Evolutionary conservation across 2,113 vertebrate genomes (phyloP).

Genomic region (Atrichornis clamosus): DNA sequence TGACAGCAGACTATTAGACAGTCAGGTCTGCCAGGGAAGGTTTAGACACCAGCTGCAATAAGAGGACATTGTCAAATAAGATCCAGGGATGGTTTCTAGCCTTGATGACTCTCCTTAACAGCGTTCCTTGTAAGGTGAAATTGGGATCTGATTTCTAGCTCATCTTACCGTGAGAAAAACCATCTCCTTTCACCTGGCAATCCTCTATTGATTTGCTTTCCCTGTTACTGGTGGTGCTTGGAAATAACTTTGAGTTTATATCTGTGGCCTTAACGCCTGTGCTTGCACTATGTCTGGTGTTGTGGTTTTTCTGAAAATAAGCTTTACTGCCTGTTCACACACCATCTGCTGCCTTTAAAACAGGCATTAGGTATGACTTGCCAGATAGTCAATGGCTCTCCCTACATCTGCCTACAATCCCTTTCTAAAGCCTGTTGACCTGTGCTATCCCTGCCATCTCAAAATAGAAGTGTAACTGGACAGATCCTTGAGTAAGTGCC

Average conservation of each 20-base stretch:
- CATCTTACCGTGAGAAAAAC: not conserved
- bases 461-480: not conserved
- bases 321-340: slow-evolving; percentile 4
- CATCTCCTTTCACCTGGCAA: not conserved
- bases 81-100: not conserved
- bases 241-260: not conserved
- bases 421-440: not conserved
- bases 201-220: slow-evolving; percentile 9
- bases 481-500: not conserved
- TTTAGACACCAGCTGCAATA: not conserved
- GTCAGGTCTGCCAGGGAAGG: not conserved
- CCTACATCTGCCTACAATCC: not conserved
- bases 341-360: slow-evolving; percentile 15
- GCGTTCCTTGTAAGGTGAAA: not conserved
- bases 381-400: not conserved
- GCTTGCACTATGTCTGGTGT: slow-evolving; percentile 13
- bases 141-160: not conserved
- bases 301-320: slow-evolving; percentile 39
- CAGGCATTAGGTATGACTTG: slow-evolving; percentile 14
- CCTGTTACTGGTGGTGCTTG: not conserved
- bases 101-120: not conserved
- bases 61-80: not conserved
- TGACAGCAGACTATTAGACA: not conserved
- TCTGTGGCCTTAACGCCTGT: not conserved
- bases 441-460: not conserved